These are phyloP conservation scores for Homarus gammarus DNA, from an alignment of 2,888 invertebrate genomes.

Conservation along the genomic window DNA sequence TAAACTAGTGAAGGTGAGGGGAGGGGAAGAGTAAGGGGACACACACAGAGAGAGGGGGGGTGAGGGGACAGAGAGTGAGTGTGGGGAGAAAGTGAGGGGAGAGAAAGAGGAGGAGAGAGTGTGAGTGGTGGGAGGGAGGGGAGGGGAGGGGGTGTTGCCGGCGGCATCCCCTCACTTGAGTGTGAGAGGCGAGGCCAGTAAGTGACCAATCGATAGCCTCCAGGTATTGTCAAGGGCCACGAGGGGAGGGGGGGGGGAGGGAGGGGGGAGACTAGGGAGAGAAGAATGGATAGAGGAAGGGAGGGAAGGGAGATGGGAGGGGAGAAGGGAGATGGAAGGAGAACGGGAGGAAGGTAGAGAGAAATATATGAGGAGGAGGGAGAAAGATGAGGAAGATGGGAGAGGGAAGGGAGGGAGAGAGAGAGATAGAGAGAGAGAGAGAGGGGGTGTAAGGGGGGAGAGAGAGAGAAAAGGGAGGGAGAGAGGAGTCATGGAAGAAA, in stretches of 20 bases:
- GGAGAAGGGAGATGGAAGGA: not conserved
- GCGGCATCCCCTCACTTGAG: constrained; percentile 25
- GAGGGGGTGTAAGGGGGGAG: no score
- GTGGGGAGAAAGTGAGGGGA: not conserved
- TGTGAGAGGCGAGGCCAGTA: constrained; percentile 33
- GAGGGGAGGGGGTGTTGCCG: not conserved
- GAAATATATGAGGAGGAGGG: not conserved
- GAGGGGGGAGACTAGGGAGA: constrained; percentile 15
- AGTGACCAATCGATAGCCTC: constrained; percentile 49
- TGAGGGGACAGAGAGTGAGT: no score
- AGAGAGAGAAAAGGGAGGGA: no score
- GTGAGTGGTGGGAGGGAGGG: not conserved
- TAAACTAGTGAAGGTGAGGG: not conserved
- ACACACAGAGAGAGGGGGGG: not conserved
- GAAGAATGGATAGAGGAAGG: not conserved
- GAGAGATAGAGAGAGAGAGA: not conserved
- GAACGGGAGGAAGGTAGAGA: not conserved
- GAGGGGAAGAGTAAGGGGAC: not conserved
- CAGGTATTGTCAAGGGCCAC: constrained; percentile 46
- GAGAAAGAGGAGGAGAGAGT: constrained; percentile 14
- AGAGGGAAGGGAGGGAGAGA: not conserved
- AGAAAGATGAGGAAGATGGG: not conserved
- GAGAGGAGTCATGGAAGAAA: not conserved
- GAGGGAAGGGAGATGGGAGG: not conserved
- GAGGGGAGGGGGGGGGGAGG: constrained; percentile 14